Conservation (phyloP, 2,797 vertebrate genomes). For the Anisognathus igniventris region DNA sequence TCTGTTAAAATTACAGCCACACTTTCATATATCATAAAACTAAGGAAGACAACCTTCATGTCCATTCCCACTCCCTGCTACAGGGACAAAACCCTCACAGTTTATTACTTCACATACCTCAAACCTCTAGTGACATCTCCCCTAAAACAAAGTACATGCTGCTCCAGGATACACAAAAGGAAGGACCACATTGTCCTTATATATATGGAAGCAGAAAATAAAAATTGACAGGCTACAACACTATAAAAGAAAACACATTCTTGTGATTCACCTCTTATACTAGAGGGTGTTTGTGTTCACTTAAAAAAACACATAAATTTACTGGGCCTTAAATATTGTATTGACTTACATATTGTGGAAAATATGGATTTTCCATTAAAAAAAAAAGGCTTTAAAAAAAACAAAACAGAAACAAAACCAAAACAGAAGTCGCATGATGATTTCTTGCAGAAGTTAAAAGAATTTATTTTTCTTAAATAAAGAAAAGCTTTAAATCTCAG, state of each 20-base stretch:
- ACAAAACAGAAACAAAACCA: not conserved
- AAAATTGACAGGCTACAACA: not conserved
- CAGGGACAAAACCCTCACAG: not conserved
- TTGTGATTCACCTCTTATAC: not conserved
- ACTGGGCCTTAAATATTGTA: not conserved
- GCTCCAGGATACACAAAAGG: not conserved
- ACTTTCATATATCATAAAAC: not conserved
- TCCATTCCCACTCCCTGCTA: not conserved
- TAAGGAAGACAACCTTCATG: not conserved
- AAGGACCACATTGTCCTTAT: not conserved
- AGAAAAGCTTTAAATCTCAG: conserved; percentile 52
- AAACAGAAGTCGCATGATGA: not conserved
- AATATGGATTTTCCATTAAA: not conserved
- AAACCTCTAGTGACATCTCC: conserved; percentile 6
- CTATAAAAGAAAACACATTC: not conserved
- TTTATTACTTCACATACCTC: not conserved
- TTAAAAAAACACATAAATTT: not conserved
- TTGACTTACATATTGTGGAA: not conserved
- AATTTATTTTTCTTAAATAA: conserved; percentile 14
- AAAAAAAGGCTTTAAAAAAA: not conserved
- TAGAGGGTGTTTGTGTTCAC: not conserved
- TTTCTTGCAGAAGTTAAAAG: not conserved
- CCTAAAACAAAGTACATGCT: not conserved
- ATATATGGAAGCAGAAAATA: not conserved
- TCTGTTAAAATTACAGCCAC: not conserved